Conservation (phyloP, 2,888 invertebrate species). For the Catocala nupta region DNA sequence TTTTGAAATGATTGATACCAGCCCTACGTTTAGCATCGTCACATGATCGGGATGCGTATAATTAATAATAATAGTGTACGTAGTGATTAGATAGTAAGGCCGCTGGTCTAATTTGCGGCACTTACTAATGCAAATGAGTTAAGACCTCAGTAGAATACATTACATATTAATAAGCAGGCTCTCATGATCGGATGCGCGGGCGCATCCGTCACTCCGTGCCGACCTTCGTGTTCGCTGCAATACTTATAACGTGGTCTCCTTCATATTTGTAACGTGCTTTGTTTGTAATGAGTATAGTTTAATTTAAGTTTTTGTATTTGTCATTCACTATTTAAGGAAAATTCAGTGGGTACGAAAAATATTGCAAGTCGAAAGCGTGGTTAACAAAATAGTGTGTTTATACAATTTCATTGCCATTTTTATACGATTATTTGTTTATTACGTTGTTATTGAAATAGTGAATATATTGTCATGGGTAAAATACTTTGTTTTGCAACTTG, state of each 20-base stretch:
- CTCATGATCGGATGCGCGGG: conserved; percentile 52
- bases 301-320: too few species aligned
- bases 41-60: conserved; percentile 17
- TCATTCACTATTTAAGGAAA: too few species aligned
- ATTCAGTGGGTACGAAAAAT: too few species aligned
- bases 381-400: too few species aligned
- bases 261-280: conserved; percentile 1
- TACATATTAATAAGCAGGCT: conserved; percentile 52
- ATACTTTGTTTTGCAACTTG: too few species aligned
- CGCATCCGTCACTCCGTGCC: conserved; percentile 38
- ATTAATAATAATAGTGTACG: conserved; percentile 33
- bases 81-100: conserved; percentile 64
- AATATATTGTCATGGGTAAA: too few species aligned
- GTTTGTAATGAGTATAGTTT: neutral
- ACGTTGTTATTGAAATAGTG: too few species aligned
- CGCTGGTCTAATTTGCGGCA: conserved; percentile 64
- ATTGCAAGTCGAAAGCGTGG: too few species aligned
- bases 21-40: neutral
- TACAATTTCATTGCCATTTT: too few species aligned
- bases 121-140: conserved; percentile 67
- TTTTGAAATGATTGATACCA: neutral
- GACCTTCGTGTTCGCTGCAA: conserved; percentile 47
- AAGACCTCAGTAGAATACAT: conserved; percentile 54
- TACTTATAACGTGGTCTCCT: conserved; percentile 4
- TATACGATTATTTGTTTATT: too few species aligned